phyloP scores from a whole-genome alignment of 2,113 vertebrate species.

The Sebastes schlegelii region DNA sequence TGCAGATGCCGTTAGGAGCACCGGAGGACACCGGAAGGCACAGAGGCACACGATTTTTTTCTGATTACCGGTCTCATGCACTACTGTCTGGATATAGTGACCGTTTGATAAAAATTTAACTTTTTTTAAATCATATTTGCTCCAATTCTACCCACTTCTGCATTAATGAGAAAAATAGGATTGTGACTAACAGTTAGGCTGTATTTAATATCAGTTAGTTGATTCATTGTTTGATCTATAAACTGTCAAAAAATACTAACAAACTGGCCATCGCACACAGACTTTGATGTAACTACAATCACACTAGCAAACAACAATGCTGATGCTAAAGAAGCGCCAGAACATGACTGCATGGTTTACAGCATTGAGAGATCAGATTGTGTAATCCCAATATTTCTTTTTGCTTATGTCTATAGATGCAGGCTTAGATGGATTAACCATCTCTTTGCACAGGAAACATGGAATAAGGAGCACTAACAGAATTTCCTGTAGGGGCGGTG shows the following conservation, averaged over 20 bases:
- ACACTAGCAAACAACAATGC: background rate
- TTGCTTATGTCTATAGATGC: background rate
- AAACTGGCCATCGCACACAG: background rate
- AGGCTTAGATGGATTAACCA: constrained; percentile 5
- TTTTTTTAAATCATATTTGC: no score
- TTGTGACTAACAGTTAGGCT: background rate
- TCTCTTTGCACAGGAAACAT: constrained; percentile 24
- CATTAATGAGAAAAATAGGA: no score
- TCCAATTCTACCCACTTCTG: no score
- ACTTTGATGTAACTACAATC: background rate
- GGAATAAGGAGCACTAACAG: constrained; percentile 15
- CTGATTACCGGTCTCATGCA: no score
- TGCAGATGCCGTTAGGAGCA: no score
- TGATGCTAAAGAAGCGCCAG: background rate
- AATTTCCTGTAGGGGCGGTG: background rate
- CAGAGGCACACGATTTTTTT: no score
- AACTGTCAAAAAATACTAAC: background rate
- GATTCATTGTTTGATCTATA: background rate
- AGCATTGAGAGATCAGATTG: background rate
- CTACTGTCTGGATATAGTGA: no score
- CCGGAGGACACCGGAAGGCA: no score
- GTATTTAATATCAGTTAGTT: background rate
- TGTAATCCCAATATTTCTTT: background rate
- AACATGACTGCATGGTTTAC: background rate
- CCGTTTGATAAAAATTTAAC: no score